Conservation (phyloP, 2,888 invertebrate genomes). For the Ormyrus labotus region DNA sequence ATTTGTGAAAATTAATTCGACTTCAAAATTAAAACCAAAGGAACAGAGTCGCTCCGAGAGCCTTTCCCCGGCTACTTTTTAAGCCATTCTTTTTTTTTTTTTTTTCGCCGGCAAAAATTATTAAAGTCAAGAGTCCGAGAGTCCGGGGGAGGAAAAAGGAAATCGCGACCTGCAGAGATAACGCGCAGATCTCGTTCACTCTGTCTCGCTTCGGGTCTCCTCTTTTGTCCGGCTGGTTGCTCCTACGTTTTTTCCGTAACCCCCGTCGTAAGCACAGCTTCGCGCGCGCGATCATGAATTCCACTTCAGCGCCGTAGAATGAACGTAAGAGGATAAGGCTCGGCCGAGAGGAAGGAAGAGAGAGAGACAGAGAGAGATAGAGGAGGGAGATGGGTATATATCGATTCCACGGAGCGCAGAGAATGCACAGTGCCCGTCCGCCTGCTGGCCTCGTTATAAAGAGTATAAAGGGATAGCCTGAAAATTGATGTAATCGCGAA, state of each 20-base stretch:
- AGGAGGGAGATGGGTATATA: slow-evolving; percentile 15
- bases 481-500: slow-evolving; percentile 50
- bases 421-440: background rate
- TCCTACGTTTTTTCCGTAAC: slow-evolving; percentile 9
- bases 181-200: slow-evolving; percentile 11
- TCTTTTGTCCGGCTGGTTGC: slow-evolving; percentile 42
- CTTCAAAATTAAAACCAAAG: no score
- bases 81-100: no score
- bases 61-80: no score
- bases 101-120: no score
- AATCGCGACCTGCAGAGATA: slow-evolving; percentile 10
- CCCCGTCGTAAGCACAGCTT: background rate
- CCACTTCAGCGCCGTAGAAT: slow-evolving; percentile 45
- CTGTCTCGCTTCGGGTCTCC: background rate
- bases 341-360: background rate
- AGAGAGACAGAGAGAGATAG: background rate
- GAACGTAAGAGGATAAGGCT: slow-evolving; percentile 51
- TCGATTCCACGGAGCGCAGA: slow-evolving; percentile 26
- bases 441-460: background rate
- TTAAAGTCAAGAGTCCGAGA: no score
- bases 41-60: no score
- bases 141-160: slow-evolving; percentile 1
- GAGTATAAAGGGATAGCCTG: slow-evolving; percentile 15
- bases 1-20: no score
- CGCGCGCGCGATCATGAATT: slow-evolving; percentile 45